phyloP scores from a whole-genome alignment of 53 echinoderm and acorn worm species.

The Crossaster papposus region DNA sequence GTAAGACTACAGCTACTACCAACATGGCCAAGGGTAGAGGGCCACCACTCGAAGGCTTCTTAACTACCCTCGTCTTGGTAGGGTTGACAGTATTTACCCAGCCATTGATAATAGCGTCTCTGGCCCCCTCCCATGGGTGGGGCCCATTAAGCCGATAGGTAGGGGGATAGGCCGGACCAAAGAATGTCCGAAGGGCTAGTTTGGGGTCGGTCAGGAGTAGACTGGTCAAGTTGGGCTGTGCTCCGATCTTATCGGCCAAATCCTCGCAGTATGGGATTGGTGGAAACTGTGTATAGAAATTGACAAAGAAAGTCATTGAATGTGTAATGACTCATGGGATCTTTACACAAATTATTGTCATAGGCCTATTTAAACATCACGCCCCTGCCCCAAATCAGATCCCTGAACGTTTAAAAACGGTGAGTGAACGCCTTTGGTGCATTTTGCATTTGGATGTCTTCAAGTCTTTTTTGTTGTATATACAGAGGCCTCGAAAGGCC shows the following conservation, averaged over 20 bases:
- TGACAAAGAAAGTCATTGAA: not conserved
- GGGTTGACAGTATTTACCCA: slow-evolving; percentile 56
- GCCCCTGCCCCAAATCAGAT: too few species aligned
- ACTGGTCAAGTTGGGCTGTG: slow-evolving; percentile 57
- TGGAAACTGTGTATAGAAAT: slow-evolving; percentile 47
- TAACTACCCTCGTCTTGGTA: slow-evolving; percentile 53
- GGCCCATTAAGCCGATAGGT: slow-evolving; percentile 77
- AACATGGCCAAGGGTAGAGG: not conserved
- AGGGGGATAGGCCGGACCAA: slow-evolving; percentile 80
- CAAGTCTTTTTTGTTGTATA: too few species aligned
- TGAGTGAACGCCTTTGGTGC: too few species aligned
- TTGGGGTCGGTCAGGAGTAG: slow-evolving; percentile 76
- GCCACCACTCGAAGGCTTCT: slow-evolving; percentile 20
- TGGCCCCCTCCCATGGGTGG: slow-evolving; percentile 75
- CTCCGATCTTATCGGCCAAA: slow-evolving; percentile 73
- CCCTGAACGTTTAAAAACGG: too few species aligned
- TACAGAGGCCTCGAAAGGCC: not conserved
- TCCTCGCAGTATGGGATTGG: slow-evolving; percentile 73
- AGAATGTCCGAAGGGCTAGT: slow-evolving; percentile 68
- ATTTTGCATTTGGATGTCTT: too few species aligned
- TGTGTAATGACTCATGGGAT: not conserved
- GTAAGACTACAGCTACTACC: not conserved
- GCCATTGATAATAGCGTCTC: slow-evolving; percentile 57
- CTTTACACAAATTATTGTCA: too few species aligned
- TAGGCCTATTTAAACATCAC: too few species aligned